Evolutionary conservation across 2,113 vertebrate genomes (phyloP), one percentile per base, ranked within the genome.

Genomic region (Microtus oregoni): DNA sequence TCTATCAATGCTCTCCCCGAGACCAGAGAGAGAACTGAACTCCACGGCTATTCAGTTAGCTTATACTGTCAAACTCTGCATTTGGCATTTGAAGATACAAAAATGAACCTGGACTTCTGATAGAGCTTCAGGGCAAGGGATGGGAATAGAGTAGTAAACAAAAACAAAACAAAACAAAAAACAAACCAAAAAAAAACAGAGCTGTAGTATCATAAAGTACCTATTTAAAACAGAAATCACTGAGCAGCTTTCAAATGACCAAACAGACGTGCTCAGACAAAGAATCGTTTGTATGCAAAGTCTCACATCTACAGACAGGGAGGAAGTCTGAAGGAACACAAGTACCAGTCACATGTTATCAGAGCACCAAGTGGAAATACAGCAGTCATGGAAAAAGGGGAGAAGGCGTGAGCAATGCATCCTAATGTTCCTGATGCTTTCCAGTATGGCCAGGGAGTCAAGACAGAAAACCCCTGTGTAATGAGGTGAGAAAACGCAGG

Each of bases 311-410:
- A 17, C 26, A 5, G 28, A 73, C 65, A 32, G n/a, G 61, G 22
- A 88, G 32, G 19, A 76, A 65, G 52, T 30, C 3, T 77, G 30
- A 47, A 81, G 77, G 22, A 17, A 17, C 72, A 61, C 28, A 65
- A 44, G 78, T 4, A 19, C 63, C 35, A 92, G 41, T 20, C 55
- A 85, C 72, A 32, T 73, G 79, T 72, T 92, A 93, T 93, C 95
- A 88, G 63, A 78, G 83, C 67, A 76, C 32, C 65, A 52, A 83
- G 78, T 77, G 95, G 96, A 97, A 97, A 98, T 20, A 85, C 89
- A 90, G n/a, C 3, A 26, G 93, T 90, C 95, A 92, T 47, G 89
- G 95, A 93, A 86, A 97, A 90, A 90, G 58, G 15, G 38, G n/a
- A 26, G 58, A 17, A 65, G 92, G 91, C 94, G 72, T 78, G 50